These are phyloP conservation scores for Volucella bombylans DNA, from an alignment of 2,888 invertebrate genomes.

Conservation along the genomic window DNA sequence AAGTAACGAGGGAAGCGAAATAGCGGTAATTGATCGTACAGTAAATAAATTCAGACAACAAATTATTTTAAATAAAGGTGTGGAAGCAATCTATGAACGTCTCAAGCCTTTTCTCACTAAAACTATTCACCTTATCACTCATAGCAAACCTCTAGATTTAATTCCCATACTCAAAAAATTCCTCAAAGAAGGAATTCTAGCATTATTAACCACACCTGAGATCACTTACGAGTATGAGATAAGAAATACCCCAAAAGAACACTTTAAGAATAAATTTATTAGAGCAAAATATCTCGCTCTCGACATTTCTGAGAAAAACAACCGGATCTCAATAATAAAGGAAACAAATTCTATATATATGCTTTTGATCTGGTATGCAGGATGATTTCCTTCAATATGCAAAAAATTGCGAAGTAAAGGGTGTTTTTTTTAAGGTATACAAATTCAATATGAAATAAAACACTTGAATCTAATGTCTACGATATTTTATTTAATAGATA, in stretches of 20 bases:
- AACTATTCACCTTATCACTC: not conserved
- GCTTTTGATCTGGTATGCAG: no score
- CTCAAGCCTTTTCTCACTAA: not conserved
- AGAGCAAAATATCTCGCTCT: not conserved
- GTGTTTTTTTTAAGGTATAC: no score
- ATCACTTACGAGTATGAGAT: no score
- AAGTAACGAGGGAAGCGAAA: not conserved
- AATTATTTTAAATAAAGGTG: not conserved
- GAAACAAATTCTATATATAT: no score
- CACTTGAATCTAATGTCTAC: no score
- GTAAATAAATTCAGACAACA: slow-evolving; percentile 10
- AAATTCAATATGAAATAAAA: no score
- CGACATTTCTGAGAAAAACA: slow-evolving; percentile 10
- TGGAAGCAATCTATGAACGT: not conserved
- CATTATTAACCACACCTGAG: not conserved
- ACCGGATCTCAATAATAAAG: slow-evolving; percentile 3
- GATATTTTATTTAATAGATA: no score
- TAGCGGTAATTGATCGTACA: not conserved
- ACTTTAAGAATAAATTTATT: slow-evolving; percentile 2
- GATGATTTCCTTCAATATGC: no score
- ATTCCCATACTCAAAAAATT: slow-evolving; percentile 7
- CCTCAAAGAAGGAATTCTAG: not conserved
- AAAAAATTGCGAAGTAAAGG: no score
- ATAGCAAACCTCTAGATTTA: not conserved
- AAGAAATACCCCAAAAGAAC: not conserved